Evolutionary conservation across 2,113 vertebrate species (phyloP), one percentile per base, ranked within the genome.

Genomic region (Cinclus cinclus): DNA sequence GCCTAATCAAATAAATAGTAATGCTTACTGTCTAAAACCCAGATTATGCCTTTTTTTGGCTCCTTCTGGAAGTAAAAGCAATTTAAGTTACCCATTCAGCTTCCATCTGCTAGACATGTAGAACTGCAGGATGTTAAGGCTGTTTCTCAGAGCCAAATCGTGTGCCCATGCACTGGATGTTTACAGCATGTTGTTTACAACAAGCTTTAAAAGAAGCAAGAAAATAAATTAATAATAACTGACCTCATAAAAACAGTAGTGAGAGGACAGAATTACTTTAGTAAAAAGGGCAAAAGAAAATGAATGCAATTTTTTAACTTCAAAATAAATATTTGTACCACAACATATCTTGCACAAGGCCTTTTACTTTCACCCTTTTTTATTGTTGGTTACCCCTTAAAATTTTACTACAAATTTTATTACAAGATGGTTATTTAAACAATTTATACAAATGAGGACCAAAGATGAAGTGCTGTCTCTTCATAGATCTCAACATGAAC

Each of bases 311-410:
- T 41, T 56, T 16, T 59, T 78, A 67, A 52, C 18, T 33, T 53
- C 41, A 50, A 39, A 65, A 3, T 65, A 74, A 74, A 14, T 24
- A 31, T 73, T 73, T 39, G 6, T 83, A 56, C 3, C 6, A 16
- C 24, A 52, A 27, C 4, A 44, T 18, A 22, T 22, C 11, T 27
- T 70, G 16, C 11, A 13, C 7, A 6, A 2, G 4, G 2, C 0
- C 8, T 46, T 39, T 42, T 8, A 42, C 20, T 22, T n/a, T 2
- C 0, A 1, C 10, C 11, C 0, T 37, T 59, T 58, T 52, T 35
- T 46, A 27, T 23, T 64, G 4, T 44, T 88, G 11, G 6, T 12
- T 71, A 8, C 76, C 12, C 9, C 62, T 62, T 46, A n/a, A 35
- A 14, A 23, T 73, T 58, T 87, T 69, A 20, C 50, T 88, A 60